Conservation (phyloP, 2,888 invertebrate genomes). For the Apamea monoglypha region DNA sequence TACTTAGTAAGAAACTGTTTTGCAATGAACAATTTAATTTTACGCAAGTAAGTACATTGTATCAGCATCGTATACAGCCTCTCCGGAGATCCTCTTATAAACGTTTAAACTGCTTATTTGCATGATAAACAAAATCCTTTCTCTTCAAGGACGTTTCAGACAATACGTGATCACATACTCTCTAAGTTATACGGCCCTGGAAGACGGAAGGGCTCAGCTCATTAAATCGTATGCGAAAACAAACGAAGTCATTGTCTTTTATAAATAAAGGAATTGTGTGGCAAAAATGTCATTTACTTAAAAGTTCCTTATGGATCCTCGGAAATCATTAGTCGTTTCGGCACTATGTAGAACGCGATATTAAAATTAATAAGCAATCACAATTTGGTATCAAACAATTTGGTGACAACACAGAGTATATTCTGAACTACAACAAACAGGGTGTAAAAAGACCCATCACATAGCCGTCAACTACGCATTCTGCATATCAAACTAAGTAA, state of each 20-base stretch:
- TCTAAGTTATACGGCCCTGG: slow-evolving; percentile 42
- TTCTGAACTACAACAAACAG: not conserved
- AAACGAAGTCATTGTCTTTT: slow-evolving; percentile 48
- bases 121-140: slow-evolving; percentile 63
- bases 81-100: slow-evolving; percentile 49
- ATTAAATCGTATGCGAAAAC: slow-evolving; percentile 55
- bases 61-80: slow-evolving; percentile 42
- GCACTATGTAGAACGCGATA: not conserved
- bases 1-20: slow-evolving; percentile 33
- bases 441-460: too few species aligned
- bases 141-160: slow-evolving; percentile 45
- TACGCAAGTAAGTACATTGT: slow-evolving; percentile 33
- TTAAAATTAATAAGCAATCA: not conserved
- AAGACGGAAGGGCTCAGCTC: slow-evolving; percentile 51
- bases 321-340: not conserved
- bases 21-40: slow-evolving; percentile 44
- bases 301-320: not conserved
- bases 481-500: too few species aligned
- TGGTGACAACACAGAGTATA: not conserved
- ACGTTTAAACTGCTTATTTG: slow-evolving; percentile 60
- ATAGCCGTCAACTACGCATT: too few species aligned
- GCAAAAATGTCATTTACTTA: not conserved
- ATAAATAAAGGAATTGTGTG: slow-evolving; percentile 13
- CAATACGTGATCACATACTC: slow-evolving; percentile 51
- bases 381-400: not conserved